phyloP scores from a whole-genome alignment of 2,888 invertebrate species.

The Bursaphelenchus okinawaensis region DNA sequence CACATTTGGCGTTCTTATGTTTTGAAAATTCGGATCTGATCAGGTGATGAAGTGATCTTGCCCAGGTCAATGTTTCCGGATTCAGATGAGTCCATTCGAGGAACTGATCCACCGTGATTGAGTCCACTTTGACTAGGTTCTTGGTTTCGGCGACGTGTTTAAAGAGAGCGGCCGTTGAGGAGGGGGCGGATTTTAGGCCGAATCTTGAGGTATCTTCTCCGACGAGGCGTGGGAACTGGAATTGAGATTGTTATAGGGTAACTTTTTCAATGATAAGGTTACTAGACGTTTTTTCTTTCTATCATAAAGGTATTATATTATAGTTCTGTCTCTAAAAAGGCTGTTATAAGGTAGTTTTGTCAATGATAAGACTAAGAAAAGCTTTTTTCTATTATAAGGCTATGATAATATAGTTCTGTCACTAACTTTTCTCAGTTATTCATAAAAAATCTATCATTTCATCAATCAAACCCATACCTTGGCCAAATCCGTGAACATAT shows the following conservation, averaged over 20 bases:
- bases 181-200: background rate
- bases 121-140: background rate
- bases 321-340: too few species aligned
- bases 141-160: background rate
- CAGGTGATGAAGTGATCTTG: conserved; percentile 89
- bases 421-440: too few species aligned
- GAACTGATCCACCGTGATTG: background rate
- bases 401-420: too few species aligned
- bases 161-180: background rate
- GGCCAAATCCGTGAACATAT: conserved; percentile 7
- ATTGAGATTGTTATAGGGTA: background rate
- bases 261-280: too few species aligned
- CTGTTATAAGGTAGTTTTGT: too few species aligned
- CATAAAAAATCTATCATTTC: too few species aligned
- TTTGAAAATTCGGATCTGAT: conserved; percentile 88
- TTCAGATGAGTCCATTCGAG: conserved; percentile 88
- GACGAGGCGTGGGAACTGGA: background rate
- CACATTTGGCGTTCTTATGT: conserved; percentile 74
- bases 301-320: too few species aligned
- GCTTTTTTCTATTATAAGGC: too few species aligned
- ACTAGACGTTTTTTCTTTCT: too few species aligned
- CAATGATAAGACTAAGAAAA: too few species aligned
- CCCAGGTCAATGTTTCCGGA: conserved; percentile 97
- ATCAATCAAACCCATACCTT: background rate
- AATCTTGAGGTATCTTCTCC: background rate